Conservation (phyloP, 1,140 invertebrate species). For the Plodia interpunctella region DNA sequence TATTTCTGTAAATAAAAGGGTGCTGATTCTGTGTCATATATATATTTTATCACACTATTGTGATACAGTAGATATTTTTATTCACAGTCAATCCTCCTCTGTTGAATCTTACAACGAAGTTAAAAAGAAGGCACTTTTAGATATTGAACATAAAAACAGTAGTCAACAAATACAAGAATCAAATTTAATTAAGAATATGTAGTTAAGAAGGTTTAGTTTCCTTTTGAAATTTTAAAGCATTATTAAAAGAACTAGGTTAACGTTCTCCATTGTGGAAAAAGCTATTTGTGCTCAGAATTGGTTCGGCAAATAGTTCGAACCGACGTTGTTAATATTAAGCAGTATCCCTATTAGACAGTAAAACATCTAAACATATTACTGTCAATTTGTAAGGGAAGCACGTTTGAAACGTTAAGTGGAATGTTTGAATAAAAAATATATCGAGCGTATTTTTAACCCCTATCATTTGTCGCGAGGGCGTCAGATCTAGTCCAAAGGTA, state of each 20-base stretch:
- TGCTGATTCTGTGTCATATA: too few species aligned
- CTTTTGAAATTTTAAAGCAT: background rate
- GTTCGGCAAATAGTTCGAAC: background rate
- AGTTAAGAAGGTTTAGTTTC: background rate
- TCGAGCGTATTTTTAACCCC: conserved; percentile 11
- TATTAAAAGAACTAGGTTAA: conserved; percentile 3
- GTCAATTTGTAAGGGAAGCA: conserved; percentile 4
- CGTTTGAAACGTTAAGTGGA: conserved; percentile 9
- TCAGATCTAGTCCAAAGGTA: conserved; percentile 48
- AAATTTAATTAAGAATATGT: background rate
- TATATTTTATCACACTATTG: too few species aligned
- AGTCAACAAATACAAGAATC: too few species aligned
- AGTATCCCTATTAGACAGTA: conserved; percentile 3
- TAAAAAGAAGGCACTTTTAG: too few species aligned
- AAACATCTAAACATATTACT: conserved; percentile 2
- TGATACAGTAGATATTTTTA: too few species aligned
- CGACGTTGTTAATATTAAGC: conserved; percentile 1
- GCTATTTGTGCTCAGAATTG: conserved; percentile 1
- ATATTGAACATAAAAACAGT: background rate
- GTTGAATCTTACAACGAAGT: too few species aligned
- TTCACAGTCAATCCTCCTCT: too few species aligned
- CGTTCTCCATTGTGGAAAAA: background rate
- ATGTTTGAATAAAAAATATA: conserved; percentile 14
- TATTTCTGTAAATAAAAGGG: too few species aligned
- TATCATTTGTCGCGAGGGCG: conserved; percentile 31